Evolutionary conservation across 1,140 invertebrate genomes (phyloP).

Genomic region (Hylaeus volcanicus): DNA sequence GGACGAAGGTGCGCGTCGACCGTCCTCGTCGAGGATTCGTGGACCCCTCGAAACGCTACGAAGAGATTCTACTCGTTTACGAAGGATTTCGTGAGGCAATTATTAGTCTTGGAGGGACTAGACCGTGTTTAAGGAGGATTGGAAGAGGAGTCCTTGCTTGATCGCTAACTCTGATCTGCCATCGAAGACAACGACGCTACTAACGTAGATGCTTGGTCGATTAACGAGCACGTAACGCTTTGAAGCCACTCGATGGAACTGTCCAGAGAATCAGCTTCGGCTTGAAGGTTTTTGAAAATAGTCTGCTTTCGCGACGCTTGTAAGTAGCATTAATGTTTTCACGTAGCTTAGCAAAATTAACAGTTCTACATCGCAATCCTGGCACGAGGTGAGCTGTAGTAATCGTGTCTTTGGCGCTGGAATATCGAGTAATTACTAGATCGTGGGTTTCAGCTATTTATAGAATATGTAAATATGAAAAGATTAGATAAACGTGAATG

Average conservation of each 20-base stretch:
- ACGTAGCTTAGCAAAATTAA: slow-evolving; percentile 7
- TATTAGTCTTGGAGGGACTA: no score
- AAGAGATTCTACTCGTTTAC: not conserved
- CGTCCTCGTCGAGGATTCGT: no score
- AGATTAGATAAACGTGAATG: no score
- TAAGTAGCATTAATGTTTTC: slow-evolving; percentile 51
- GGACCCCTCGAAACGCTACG: not conserved
- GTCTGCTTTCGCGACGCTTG: slow-evolving; percentile 26
- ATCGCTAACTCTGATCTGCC: not conserved
- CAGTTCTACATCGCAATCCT: not conserved
- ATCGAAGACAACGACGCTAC: slow-evolving; percentile 5
- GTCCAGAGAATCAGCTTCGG: not conserved
- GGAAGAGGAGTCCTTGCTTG: not conserved
- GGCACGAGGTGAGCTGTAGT: no score
- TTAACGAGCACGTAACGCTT: slow-evolving; percentile 1
- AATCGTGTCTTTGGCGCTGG: no score
- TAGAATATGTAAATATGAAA: no score
- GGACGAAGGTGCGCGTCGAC: slow-evolving; percentile 16
- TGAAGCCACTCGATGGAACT: no score
- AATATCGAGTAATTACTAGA: not conserved
- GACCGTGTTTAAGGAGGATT: not conserved
- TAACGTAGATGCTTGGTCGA: slow-evolving; percentile 21
- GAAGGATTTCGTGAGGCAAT: not conserved
- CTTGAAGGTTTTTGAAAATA: slow-evolving; percentile 27
- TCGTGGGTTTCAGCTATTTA: no score